Percentiles rank a stretch among this genome's conserved stretches.
phyloP scores from a whole-genome alignment of 2,797 vertebrate species.

The Notoglanidium macrostoma region DNA sequence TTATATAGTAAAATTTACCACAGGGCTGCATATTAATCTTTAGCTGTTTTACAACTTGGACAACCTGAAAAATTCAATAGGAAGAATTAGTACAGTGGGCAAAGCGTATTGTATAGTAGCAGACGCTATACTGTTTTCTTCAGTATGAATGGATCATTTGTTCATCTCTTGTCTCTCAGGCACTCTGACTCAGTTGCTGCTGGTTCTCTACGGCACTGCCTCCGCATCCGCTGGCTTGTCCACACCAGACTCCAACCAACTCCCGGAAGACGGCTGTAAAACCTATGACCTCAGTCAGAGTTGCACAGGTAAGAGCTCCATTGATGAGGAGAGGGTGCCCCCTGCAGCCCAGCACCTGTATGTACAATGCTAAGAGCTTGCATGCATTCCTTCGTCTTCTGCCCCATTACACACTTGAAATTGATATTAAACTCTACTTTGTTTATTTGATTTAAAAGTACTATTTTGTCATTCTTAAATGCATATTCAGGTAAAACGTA shows the following conservation, averaged over 20 bases:
- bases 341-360: slow-evolving; percentile 36
- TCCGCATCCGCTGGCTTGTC: slow-evolving; percentile 70
- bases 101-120: background rate
- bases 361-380: background rate
- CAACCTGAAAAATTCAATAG: background rate
- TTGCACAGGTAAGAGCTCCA: slow-evolving; percentile 86
- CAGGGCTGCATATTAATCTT: background rate
- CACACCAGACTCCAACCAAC: slow-evolving; percentile 67
- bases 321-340: slow-evolving; percentile 41
- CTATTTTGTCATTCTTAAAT: background rate
- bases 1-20: background rate
- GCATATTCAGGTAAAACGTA: background rate
- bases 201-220: slow-evolving; percentile 90
- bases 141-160: background rate
- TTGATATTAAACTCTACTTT: background rate
- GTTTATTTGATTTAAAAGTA: background rate
- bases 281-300: slow-evolving; percentile 86
- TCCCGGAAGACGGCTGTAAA: slow-evolving; percentile 85
- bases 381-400: background rate
- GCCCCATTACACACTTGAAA: background rate
- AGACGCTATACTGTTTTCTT: background rate
- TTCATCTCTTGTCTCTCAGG: slow-evolving; percentile 70
- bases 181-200: slow-evolving; percentile 91
- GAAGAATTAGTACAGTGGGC: background rate
- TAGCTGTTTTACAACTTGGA: background rate